phyloP scores from a whole-genome alignment of 2,113 vertebrate genomes.

The Tautogolabrus adspersus region DNA sequence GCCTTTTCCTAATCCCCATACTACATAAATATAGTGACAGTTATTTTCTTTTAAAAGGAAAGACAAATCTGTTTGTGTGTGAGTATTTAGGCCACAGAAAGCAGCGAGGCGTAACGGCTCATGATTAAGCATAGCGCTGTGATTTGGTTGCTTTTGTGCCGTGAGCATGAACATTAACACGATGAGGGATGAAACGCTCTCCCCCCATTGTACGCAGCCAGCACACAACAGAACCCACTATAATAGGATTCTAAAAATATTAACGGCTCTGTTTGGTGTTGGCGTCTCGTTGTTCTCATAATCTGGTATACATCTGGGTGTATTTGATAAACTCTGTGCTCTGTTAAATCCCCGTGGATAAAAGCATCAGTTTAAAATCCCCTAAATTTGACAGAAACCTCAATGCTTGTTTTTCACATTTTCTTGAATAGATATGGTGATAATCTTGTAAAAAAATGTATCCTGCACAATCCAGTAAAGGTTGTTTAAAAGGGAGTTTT shows the following conservation, averaged over 20 bases:
- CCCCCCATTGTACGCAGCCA: background rate
- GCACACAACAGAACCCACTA: background rate
- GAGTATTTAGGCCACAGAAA: constrained; percentile 35
- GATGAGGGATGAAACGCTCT: background rate
- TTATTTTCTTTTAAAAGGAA: background rate
- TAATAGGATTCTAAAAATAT: constrained; percentile 14
- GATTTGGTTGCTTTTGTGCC: constrained; percentile 12
- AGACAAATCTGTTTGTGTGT: background rate
- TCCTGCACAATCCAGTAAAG: no score
- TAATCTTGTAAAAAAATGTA: no score
- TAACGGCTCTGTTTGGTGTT: background rate
- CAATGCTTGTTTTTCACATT: background rate
- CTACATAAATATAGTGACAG: no score
- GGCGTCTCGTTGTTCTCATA: background rate
- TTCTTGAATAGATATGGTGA: background rate
- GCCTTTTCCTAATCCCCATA: no score
- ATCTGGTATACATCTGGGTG: constrained; percentile 14
- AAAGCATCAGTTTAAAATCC: no score
- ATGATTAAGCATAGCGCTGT: constrained; percentile 3
- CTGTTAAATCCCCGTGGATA: background rate
- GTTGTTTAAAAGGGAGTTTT: no score
- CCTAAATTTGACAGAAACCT: no score
- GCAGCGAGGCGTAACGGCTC: constrained; percentile 12
- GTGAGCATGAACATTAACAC: constrained; percentile 20
- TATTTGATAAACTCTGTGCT: background rate